Evolutionary conservation across 2,888 invertebrate species (phyloP).

Genomic region (Smittia sp.): DNA sequence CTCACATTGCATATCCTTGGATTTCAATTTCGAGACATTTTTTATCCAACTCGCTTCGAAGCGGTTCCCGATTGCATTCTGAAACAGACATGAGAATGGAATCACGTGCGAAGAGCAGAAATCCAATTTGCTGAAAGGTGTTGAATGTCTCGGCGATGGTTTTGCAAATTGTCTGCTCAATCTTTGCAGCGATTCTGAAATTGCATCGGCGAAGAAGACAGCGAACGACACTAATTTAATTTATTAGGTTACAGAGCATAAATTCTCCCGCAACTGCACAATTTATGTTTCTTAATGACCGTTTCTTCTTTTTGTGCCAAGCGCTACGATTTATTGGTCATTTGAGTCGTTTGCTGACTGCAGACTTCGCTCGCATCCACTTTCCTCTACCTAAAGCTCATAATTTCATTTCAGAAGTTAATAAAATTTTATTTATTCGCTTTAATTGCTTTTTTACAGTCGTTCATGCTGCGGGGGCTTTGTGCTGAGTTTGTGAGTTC

Average conservation of each 20-base stretch:
- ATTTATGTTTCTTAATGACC: constrained; percentile 17
- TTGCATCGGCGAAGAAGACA: not conserved
- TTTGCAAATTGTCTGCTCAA: no score
- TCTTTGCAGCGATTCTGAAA: no score
- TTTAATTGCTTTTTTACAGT: constrained; percentile 23
- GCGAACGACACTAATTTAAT: not conserved
- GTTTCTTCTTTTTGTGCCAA: not conserved
- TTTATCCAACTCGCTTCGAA: no score
- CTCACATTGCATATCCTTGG: no score
- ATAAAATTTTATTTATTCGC: constrained; percentile 31
- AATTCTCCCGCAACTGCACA: not conserved
- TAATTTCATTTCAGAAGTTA: constrained; percentile 22
- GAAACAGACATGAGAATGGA: no score
- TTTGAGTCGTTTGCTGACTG: not conserved
- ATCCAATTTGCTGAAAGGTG: constrained; percentile 7
- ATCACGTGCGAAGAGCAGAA: not conserved
- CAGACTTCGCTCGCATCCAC: not conserved
- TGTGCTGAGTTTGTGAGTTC: not conserved
- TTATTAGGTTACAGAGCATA: not conserved
- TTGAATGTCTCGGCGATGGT: not conserved
- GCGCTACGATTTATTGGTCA: not conserved
- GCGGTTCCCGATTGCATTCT: no score
- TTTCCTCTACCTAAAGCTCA: not conserved
- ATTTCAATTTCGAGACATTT: no score
- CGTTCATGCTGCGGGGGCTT: not conserved